phyloP scores from a whole-genome alignment of 2,888 invertebrate genomes.

The Drosophila meridionalis region DNA sequence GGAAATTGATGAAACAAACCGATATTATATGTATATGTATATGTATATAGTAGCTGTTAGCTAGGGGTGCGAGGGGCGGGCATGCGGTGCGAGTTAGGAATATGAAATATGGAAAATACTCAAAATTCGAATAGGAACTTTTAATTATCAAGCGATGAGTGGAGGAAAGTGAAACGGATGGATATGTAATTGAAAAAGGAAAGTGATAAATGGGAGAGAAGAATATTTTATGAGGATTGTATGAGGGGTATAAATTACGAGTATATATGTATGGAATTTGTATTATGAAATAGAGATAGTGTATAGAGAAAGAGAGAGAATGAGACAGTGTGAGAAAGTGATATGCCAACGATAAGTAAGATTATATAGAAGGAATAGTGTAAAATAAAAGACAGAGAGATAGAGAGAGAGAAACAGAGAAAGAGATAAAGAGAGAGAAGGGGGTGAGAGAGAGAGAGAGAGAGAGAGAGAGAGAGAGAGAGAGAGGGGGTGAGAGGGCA shows the following conservation, averaged over 20 bases:
- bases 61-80: too few relatives aligned
- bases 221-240: background rate
- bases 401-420: background rate
- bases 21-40: background rate
- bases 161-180: constrained; percentile 1
- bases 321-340: background rate
- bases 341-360: background rate
- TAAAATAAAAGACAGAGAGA: background rate
- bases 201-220: constrained; percentile 8
- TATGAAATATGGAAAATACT: constrained; percentile 3
- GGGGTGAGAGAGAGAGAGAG: background rate
- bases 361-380: background rate
- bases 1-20: constrained; percentile 6
- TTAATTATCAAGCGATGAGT: background rate
- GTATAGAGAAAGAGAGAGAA: background rate
- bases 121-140: background rate
- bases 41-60: background rate
- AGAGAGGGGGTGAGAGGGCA: background rate
- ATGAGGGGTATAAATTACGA: background rate
- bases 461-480: background rate
- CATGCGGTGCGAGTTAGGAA: background rate
- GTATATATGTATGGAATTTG: background rate
- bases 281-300: background rate
- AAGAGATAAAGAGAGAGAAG: background rate
- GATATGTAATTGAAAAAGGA: constrained; percentile 1